Conservation (phyloP, 2,888 invertebrate genomes). For the Chymomyza caudatula region DNA sequence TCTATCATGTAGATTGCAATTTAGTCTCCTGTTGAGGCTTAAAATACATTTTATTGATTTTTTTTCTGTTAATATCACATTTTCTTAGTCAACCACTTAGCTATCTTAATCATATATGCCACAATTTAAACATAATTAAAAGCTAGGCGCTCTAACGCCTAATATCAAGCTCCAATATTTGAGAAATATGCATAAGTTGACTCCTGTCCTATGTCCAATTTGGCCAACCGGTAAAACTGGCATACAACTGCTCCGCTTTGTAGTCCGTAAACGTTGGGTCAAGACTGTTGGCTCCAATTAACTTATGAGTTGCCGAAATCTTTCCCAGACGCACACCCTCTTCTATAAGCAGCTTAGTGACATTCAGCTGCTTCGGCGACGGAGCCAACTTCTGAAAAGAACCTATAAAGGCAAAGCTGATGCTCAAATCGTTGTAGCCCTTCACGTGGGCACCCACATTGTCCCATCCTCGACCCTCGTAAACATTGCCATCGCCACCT, state of each 20-base stretch:
- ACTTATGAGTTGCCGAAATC: conserved; percentile 82
- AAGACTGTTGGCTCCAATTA: conserved; percentile 84
- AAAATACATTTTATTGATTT: background rate
- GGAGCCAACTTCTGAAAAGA: conserved; percentile 82
- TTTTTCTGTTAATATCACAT: background rate
- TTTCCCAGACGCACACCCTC: conserved; percentile 82
- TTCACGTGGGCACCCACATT: conserved; percentile 85
- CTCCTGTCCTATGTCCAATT: conserved; percentile 79
- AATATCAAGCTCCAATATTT: background rate
- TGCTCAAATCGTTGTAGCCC: conserved; percentile 82
- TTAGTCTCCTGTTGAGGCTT: too few species aligned
- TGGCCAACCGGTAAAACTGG: conserved; percentile 84
- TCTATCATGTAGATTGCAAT: too few species aligned
- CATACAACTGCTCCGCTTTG: conserved; percentile 83
- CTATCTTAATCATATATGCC: conserved; percentile 40
- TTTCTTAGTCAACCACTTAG: conserved; percentile 12
- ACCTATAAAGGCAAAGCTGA: conserved; percentile 86
- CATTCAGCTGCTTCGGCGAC: conserved; percentile 80
- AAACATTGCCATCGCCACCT: conserved; percentile 87
- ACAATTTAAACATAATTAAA: conserved; percentile 8
- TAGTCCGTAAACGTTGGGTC: conserved; percentile 82
- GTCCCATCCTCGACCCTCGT: conserved; percentile 87
- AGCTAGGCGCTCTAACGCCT: background rate
- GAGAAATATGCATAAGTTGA: background rate
- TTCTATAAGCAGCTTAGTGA: conserved; percentile 82